A percentile compares a stretch with the other conserved stretches of the same genome.
Conservation (phyloP, 1,140 invertebrate genomes). For the Neoseiulus cucumeris region DNA sequence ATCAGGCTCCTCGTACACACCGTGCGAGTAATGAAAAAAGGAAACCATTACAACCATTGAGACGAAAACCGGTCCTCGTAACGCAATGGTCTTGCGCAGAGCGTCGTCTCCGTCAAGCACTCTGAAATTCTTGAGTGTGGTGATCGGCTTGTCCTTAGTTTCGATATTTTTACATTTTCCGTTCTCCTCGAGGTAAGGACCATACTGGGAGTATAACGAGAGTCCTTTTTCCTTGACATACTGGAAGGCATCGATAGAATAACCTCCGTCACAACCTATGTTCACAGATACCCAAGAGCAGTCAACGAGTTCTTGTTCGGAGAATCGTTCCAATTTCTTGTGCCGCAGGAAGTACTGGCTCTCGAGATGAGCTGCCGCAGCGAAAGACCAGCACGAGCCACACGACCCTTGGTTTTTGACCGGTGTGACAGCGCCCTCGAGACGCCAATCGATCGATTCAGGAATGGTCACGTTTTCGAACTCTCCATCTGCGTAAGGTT, state of each 20-base stretch:
- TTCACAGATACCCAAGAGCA: constrained; percentile 60
- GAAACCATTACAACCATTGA: constrained; percentile 67
- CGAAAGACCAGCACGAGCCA: constrained; percentile 87
- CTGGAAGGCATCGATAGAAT: constrained; percentile 64
- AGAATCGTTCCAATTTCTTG: constrained; percentile 17
- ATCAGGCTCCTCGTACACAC: constrained; percentile 67
- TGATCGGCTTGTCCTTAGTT: constrained; percentile 40
- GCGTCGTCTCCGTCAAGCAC: constrained; percentile 67
- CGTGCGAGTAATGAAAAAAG: constrained; percentile 73
- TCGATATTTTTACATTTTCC: constrained; percentile 65
- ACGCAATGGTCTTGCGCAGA: constrained; percentile 60
- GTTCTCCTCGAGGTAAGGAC: constrained; percentile 70
- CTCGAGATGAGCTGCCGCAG: constrained; percentile 36
- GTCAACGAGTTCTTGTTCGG: constrained; percentile 57
- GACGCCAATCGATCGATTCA: constrained; percentile 61
- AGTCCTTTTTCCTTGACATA: constrained; percentile 79
- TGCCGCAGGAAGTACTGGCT: constrained; percentile 28
- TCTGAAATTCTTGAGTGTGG: constrained; percentile 49
- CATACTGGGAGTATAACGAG: constrained; percentile 49
- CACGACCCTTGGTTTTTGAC: constrained; percentile 84
- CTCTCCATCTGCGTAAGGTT: constrained; percentile 48
- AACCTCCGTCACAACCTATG: constrained; percentile 89
- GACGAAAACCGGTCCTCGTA: constrained; percentile 75
- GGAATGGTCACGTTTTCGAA: constrained; percentile 33
- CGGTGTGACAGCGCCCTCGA: constrained; percentile 62